These are phyloP conservation scores for Sclerodermus sp. DNA, from an alignment of 2,888 invertebrate genomes.

Conservation along the genomic window DNA sequence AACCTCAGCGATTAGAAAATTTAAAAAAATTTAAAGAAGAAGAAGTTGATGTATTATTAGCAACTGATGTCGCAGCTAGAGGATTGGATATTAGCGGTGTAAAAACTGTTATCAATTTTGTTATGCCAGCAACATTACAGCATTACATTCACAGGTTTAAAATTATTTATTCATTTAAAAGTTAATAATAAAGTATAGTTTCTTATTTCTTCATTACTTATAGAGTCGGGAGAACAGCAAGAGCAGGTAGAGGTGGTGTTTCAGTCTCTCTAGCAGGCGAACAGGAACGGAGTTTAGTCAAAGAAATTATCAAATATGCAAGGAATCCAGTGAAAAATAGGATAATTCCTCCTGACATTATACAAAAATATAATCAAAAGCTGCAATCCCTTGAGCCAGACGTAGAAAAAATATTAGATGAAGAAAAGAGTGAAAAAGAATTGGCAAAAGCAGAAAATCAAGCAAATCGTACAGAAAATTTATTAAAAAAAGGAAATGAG, in stretches of 20 bases:
- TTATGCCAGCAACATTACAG: conserved; percentile 90
- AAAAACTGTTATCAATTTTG: conserved; percentile 95
- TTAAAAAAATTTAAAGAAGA: conserved; percentile 86
- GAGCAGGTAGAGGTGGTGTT: conserved; percentile 91
- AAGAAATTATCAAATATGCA: conserved; percentile 87
- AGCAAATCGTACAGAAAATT: conserved; percentile 71
- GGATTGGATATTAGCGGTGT: conserved; percentile 97
- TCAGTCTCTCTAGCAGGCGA: conserved; percentile 96
- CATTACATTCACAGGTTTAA: conserved; percentile 88
- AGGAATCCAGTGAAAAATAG: conserved; percentile 84
- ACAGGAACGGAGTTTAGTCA: conserved; percentile 85
- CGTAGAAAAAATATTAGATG: conserved; percentile 79
- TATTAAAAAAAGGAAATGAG: conserved; percentile 60
- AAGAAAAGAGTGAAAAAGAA: conserved; percentile 81
- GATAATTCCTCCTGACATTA: conserved; percentile 84
- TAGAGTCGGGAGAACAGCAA: conserved; percentile 90
- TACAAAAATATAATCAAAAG: conserved; percentile 81
- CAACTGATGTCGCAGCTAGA: conserved; percentile 91
- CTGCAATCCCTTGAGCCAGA: conserved; percentile 76
- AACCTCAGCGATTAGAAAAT: conserved; percentile 90
- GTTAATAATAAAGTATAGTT: too few species aligned
- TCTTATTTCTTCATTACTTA: neutral
- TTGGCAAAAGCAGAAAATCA: conserved; percentile 84
- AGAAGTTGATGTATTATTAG: conserved; percentile 82
- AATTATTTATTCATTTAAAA: neutral